These are phyloP conservation scores for Anaspis maculata DNA, from an alignment of 2,888 invertebrate genomes.

Conservation along the genomic window DNA sequence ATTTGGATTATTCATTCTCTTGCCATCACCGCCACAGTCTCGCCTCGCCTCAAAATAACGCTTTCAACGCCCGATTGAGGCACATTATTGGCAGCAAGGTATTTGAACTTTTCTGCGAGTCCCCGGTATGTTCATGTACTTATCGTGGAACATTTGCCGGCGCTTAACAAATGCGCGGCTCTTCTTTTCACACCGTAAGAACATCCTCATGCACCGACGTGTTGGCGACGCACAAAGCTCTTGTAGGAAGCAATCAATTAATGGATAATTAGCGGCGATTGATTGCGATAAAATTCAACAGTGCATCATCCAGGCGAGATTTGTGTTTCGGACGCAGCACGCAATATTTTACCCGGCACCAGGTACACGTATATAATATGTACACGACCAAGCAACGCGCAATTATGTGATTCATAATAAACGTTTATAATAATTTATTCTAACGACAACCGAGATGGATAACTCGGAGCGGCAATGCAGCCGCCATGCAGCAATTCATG, in stretches of 20 bases:
- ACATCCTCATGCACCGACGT: too few relatives aligned
- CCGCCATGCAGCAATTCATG: slow-evolving; percentile 13
- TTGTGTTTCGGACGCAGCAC: slow-evolving; percentile 7
- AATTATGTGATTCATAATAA: slow-evolving; percentile 21
- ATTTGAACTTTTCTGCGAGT: too few relatives aligned
- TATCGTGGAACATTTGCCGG: too few relatives aligned
- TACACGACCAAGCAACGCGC: too few relatives aligned
- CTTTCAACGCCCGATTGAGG: too few relatives aligned
- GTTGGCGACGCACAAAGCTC: too few relatives aligned
- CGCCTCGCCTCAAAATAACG: neutral
- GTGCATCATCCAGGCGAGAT: slow-evolving; percentile 12
- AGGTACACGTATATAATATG: too few relatives aligned
- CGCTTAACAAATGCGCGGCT: too few relatives aligned
- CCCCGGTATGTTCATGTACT: too few relatives aligned
- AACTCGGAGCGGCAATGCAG: slow-evolving; percentile 15
- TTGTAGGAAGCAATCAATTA: slow-evolving; percentile 6
- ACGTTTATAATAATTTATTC: slow-evolving; percentile 26
- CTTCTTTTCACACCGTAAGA: too few relatives aligned
- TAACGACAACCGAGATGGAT: slow-evolving; percentile 22
- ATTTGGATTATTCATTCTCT: slow-evolving; percentile 4
- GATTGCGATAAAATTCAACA: slow-evolving; percentile 10
- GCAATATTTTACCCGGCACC: too few relatives aligned
- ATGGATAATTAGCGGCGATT: slow-evolving; percentile 6
- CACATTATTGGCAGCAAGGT: too few relatives aligned
- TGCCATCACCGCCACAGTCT: neutral